Evolutionary conservation across 2,797 vertebrate genomes (phyloP).

Genomic region (Cuniculus paca): DNA sequence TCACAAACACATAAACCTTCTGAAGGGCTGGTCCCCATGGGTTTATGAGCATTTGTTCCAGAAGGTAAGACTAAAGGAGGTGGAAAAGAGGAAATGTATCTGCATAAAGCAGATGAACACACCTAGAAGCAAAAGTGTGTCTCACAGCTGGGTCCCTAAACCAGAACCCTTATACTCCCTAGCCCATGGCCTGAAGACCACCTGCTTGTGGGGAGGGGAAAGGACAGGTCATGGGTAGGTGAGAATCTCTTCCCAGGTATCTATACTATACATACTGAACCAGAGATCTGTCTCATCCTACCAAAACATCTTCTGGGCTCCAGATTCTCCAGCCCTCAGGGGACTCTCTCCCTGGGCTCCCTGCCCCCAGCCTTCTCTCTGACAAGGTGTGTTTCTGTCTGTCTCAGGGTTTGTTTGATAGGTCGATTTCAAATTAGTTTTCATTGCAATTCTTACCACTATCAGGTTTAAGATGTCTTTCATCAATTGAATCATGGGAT

Average conservation of each 20-base stretch:
- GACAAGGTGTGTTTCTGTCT: conserved; percentile 35
- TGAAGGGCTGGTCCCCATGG: conserved; percentile 78
- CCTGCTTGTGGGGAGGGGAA: background rate
- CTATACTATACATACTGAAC: background rate
- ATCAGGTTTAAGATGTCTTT: conserved; percentile 26
- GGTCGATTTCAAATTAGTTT: conserved; percentile 54
- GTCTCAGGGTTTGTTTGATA: conserved; percentile 63
- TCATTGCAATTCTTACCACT: conserved; percentile 26
- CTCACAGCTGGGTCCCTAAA: background rate
- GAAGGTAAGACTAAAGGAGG: conserved; percentile 9
- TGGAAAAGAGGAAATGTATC: conserved; percentile 4
- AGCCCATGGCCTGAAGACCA: background rate
- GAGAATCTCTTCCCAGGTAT: background rate
- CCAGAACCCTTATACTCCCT: background rate
- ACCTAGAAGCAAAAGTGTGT: background rate
- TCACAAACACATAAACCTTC: conserved; percentile 73
- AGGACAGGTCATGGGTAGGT: background rate
- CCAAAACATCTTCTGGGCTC: background rate
- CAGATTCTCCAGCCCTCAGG: background rate
- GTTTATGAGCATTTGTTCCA: conserved; percentile 73
- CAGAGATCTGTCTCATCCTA: background rate
- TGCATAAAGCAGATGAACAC: background rate
- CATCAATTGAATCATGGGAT: background rate
- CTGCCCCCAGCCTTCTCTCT: background rate
- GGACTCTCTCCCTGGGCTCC: background rate